These are phyloP conservation scores for Pseudochirops corinnae DNA, from an alignment of 2,797 vertebrate species.

Conservation along the genomic window DNA sequence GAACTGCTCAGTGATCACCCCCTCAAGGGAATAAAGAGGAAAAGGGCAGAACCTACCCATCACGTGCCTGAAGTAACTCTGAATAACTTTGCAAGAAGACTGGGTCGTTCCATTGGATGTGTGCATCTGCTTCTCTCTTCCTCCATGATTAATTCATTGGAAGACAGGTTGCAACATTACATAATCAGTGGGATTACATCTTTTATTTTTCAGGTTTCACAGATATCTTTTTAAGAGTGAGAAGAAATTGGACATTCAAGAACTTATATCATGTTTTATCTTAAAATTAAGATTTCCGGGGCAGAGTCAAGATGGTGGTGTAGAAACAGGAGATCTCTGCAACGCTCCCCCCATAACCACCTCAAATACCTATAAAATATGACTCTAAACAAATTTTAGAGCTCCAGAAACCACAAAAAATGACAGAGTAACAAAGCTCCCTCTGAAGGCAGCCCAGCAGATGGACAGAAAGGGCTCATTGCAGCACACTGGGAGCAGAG, in stretches of 20 bases:
- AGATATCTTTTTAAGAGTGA: constrained; percentile 99
- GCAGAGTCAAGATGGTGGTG: too few species aligned
- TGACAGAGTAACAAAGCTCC: too few species aligned
- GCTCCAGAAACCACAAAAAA: too few species aligned
- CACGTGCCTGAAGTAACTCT: constrained; percentile 95
- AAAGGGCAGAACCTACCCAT: constrained; percentile 93
- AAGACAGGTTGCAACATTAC: constrained; percentile 97
- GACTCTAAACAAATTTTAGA: too few species aligned
- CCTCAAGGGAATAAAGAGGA: constrained; percentile 85
- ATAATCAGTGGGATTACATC: constrained; percentile 97
- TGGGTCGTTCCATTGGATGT: constrained; percentile 94
- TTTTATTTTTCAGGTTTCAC: constrained; percentile 99
- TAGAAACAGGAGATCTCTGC: too few species aligned
- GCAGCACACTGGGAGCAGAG: too few species aligned
- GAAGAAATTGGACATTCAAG: constrained; percentile 97
- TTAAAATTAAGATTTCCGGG: constrained; percentile 91
- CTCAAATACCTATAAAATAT: too few species aligned
- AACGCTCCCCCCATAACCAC: too few species aligned
- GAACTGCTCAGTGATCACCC: constrained; percentile 70
- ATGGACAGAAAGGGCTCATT: too few species aligned
- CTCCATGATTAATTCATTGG: constrained; percentile 96
- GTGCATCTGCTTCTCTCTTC: constrained; percentile 94
- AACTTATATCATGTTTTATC: constrained; percentile 97
- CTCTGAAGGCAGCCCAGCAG: too few species aligned
- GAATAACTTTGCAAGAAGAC: constrained; percentile 96